Evolutionary conservation across 2,888 invertebrate species (phyloP).

Genomic region (Pyrrhosoma nymphula): DNA sequence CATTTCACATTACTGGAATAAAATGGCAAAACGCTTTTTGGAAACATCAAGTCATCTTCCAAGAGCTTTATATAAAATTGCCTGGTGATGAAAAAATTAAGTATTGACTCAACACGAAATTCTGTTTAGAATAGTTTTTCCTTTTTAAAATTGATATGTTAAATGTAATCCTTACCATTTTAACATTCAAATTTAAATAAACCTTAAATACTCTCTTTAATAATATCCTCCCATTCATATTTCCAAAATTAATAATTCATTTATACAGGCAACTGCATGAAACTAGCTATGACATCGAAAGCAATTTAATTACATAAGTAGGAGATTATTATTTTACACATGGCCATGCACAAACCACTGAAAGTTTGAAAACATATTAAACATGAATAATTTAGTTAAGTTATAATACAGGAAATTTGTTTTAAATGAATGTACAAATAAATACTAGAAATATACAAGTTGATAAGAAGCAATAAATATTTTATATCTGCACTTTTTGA

Average conservation of each 20-base stretch:
- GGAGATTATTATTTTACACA: conserved; percentile 15
- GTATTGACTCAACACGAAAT: conserved; percentile 33
- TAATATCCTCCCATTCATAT: not conserved
- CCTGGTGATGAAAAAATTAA: not conserved
- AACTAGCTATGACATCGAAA: conserved; percentile 43
- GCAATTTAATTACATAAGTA: not conserved
- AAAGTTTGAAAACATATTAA: conserved; percentile 30
- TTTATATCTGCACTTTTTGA: not conserved
- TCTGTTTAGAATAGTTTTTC: conserved; percentile 39
- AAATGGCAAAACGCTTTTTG: not conserved
- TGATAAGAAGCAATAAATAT: conserved; percentile 52
- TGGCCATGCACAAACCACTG: not conserved
- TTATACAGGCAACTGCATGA: conserved; percentile 36
- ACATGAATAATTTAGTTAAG: conserved; percentile 29
- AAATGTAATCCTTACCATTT: conserved; percentile 52
- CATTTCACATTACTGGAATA: not conserved
- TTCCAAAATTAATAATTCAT: conserved; percentile 8
- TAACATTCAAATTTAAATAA: conserved; percentile 40
- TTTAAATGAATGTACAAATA: conserved; percentile 56
- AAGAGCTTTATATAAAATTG: not conserved
- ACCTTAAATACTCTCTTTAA: not conserved
- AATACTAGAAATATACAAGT: conserved; percentile 41
- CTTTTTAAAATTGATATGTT: conserved; percentile 50
- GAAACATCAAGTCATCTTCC: not conserved
- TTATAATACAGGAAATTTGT: not conserved